Percentiles rank a stretch among this genome's conserved stretches.
Conservation (phyloP, 1,140 invertebrate genomes). For the Neodiprion fabricii region DNA sequence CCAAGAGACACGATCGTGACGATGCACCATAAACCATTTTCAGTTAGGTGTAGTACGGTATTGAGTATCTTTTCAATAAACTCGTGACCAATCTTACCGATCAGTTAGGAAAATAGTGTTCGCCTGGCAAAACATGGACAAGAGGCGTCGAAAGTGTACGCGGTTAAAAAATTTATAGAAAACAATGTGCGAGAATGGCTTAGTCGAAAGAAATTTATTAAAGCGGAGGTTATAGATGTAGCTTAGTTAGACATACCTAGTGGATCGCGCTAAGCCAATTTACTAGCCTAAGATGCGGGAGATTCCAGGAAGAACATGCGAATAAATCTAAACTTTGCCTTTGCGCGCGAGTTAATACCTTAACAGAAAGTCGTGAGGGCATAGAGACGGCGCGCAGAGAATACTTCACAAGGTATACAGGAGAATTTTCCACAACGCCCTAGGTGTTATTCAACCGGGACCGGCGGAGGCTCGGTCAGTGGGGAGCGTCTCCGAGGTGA, state of each 20-base stretch:
- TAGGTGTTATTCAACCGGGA: neutral
- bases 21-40: too few species aligned
- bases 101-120: neutral
- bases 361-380: neutral
- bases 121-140: neutral
- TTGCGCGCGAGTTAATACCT: neutral
- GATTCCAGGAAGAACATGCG: constrained; percentile 1
- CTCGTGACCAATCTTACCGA: neutral
- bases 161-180: too few species aligned
- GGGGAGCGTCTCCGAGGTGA: constrained; percentile 1
- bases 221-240: neutral
- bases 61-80: neutral
- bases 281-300: neutral
- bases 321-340: neutral
- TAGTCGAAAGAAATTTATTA: neutral
- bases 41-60: neutral
- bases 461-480: neutral
- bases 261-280: neutral
- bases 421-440: neutral
- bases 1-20: too few species aligned
- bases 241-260: neutral
- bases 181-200: neutral
- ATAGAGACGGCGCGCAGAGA: neutral
- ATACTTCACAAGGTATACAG: neutral
- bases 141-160: neutral